Evolutionary conservation across 2,888 invertebrate genomes (phyloP).

Genomic region (Chymomyza amoena): DNA sequence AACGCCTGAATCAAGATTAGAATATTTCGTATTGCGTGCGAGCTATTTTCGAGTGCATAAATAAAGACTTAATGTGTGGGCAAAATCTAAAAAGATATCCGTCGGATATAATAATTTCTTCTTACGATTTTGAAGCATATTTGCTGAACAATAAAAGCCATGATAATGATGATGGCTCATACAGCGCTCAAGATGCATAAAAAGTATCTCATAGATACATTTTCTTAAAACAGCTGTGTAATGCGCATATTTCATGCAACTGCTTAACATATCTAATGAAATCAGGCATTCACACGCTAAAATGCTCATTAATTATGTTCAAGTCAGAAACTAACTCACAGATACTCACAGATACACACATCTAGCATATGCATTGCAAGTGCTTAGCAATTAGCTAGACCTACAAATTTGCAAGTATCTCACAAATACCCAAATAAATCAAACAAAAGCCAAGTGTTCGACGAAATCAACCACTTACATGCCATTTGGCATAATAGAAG

Average conservation of each 20-base stretch:
- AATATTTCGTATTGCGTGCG: no score
- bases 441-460: neutral
- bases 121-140: no score
- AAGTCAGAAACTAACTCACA: neutral
- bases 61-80: no score
- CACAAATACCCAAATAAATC: neutral
- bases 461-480: slow-evolving; percentile 47
- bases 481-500: slow-evolving; percentile 35
- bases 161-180: no score
- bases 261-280: neutral
- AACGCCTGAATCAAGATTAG: no score
- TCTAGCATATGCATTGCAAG: no score
- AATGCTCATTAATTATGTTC: neutral
- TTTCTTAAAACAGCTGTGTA: neutral
- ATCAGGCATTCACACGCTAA: neutral
- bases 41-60: no score
- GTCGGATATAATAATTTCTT: no score
- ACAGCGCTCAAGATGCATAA: neutral
- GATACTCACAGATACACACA: no score
- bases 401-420: slow-evolving; percentile 3
- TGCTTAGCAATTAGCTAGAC: neutral
- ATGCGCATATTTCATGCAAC: neutral
- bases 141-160: no score
- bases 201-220: neutral
- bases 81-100: no score